A percentile compares a stretch with the other conserved stretches of the same genome.
Evolutionary conservation across 2,888 invertebrate species (phyloP).

Genomic region (Trissolcus japonicus): DNA sequence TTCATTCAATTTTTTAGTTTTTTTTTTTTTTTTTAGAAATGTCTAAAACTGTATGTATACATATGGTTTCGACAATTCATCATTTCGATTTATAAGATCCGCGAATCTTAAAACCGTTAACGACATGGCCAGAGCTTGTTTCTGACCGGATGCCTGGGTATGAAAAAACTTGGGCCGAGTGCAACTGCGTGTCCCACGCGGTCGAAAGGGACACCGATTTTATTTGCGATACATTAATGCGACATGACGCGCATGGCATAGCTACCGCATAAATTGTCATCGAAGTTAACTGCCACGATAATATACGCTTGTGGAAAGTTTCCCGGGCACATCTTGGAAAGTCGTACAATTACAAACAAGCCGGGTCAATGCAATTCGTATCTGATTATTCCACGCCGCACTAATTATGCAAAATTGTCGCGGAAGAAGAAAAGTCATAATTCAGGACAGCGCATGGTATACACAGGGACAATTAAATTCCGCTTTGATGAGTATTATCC

Average conservation of each 20-base stretch:
- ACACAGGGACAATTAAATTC: conserved; percentile 25
- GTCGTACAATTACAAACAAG: conserved; percentile 37
- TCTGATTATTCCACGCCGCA: conserved; percentile 34
- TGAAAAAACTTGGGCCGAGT: conserved; percentile 59
- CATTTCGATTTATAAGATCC: conserved; percentile 31
- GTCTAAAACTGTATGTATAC: no score
- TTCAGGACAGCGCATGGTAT: conserved; percentile 21
- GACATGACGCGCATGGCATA: conserved; percentile 61
- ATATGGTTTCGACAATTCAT: conserved; percentile 38
- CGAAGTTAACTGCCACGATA: conserved; percentile 41
- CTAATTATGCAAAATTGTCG: conserved; percentile 43
- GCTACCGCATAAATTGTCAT: conserved; percentile 56
- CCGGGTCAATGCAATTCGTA: conserved; percentile 41
- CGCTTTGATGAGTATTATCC: conserved; percentile 13
- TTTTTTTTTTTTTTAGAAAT: no score
- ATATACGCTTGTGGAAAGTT: conserved; percentile 43
- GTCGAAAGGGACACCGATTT: conserved; percentile 69
- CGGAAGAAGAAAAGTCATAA: conserved; percentile 28
- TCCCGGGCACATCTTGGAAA: conserved; percentile 46
- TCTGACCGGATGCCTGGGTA: conserved; percentile 47
- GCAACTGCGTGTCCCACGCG: conserved; percentile 71
- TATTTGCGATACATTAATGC: conserved; percentile 72
- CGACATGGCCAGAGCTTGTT: conserved; percentile 48
- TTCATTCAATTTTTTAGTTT: no score
- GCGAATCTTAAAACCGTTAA: conserved; percentile 41